Conservation (phyloP, 2,113 vertebrate species). For the Elephantulus edwardii region DNA sequence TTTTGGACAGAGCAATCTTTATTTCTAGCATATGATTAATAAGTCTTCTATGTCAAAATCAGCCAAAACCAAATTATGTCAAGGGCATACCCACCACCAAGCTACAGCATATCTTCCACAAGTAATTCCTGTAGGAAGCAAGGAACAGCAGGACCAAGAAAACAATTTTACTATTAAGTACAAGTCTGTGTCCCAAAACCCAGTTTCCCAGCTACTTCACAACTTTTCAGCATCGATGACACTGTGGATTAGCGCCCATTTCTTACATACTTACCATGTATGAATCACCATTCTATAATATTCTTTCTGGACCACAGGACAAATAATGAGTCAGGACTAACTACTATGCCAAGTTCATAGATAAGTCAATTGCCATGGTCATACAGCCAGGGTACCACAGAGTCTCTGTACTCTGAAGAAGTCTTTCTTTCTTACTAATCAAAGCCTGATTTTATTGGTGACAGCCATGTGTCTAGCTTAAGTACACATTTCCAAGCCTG, state of each 20-base stretch:
- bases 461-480: not conserved
- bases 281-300: not conserved
- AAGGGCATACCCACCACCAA: not conserved
- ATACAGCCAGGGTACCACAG: not conserved
- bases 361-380: too few relatives aligned
- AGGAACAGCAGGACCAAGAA: not conserved
- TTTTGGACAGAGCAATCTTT: constrained; percentile 43
- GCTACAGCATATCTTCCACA: not conserved
- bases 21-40: constrained; percentile 24
- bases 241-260: not conserved
- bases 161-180: not conserved
- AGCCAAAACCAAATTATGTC: not conserved
- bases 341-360: not conserved
- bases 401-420: not conserved
- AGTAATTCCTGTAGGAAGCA: not conserved
- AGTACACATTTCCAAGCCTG: not conserved
- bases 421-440: not conserved
- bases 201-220: not conserved
- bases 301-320: not conserved
- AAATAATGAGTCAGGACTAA: not conserved
- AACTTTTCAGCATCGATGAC: not conserved
- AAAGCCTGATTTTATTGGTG: not conserved
- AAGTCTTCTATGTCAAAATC: constrained; percentile 22
- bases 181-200: not conserved
- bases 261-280: not conserved